A percentile compares a stretch with the other conserved stretches of the same genome.
phyloP scores from a whole-genome alignment of 2,888 invertebrate genomes.

The Ophioninae sp. region DNA sequence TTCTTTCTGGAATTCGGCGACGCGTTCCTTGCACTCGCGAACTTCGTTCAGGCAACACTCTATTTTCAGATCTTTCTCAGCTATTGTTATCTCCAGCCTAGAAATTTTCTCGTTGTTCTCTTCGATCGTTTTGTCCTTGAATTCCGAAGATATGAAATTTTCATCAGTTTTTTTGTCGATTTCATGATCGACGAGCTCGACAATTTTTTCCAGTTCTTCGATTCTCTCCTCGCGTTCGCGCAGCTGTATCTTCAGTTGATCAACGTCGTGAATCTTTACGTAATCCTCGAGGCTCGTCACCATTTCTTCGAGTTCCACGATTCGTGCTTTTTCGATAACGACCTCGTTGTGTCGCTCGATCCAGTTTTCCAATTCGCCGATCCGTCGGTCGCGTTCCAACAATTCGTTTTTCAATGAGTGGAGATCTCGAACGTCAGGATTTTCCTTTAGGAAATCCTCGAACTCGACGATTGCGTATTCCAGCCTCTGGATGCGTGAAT shows the following conservation, averaged over 20 bases:
- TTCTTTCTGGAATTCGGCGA: conserved; percentile 64
- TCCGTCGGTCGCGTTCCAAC: conserved; percentile 66
- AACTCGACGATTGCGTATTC: conserved; percentile 87
- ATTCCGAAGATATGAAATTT: conserved; percentile 14
- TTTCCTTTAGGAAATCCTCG: conserved; percentile 80
- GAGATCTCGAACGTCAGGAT: conserved; percentile 80
- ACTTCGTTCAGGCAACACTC: conserved; percentile 71
- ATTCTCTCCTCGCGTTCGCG: conserved; percentile 75
- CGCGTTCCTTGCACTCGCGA: conserved; percentile 69
- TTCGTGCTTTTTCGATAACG: conserved; percentile 72
- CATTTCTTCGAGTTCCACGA: conserved; percentile 76
- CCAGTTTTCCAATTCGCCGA: conserved; percentile 79
- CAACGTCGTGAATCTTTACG: conserved; percentile 75
- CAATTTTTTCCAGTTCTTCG: conserved; percentile 70
- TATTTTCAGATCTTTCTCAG: conserved; percentile 72
- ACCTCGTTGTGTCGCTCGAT: conserved; percentile 83
- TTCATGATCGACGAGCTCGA: conserved; percentile 60
- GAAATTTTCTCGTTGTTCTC: conserved; percentile 71
- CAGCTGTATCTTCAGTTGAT: conserved; percentile 72
- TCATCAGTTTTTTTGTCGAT: conserved; percentile 15
- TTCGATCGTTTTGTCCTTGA: conserved; percentile 42
- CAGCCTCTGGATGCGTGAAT: conserved; percentile 88
- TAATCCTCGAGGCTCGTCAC: conserved; percentile 76
- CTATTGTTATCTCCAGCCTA: conserved; percentile 72
- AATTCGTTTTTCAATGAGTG: conserved; percentile 73